phyloP scores from a whole-genome alignment of 2,888 invertebrate genomes.

The Volucella inflata region DNA sequence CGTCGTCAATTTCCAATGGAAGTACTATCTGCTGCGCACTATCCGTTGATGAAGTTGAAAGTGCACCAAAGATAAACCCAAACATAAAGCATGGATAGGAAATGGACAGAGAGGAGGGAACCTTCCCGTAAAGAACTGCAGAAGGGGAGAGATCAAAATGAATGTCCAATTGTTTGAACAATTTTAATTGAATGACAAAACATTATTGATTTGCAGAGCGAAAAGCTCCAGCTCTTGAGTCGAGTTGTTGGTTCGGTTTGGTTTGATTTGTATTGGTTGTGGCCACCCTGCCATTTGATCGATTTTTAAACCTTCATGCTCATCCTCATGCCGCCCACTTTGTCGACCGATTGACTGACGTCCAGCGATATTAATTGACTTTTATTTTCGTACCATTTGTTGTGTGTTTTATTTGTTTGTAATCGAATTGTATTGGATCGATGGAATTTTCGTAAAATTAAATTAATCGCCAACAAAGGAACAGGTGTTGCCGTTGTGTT shows the following conservation, averaged over 20 bases:
- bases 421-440: slow-evolving; percentile 24
- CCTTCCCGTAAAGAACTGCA: neutral
- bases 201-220: slow-evolving; percentile 59
- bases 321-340: neutral
- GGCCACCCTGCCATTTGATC: slow-evolving; percentile 35
- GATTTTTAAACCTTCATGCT: slow-evolving; percentile 8
- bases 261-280: slow-evolving; percentile 6
- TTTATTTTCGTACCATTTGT: slow-evolving; percentile 25
- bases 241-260: neutral
- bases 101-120: neutral
- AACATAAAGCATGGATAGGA: neutral
- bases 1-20: slow-evolving; percentile 40
- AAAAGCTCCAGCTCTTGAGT: neutral
- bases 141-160: slow-evolving; percentile 28
- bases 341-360: neutral
- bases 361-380: slow-evolving; percentile 56
- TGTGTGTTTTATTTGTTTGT: neutral
- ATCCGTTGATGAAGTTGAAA: no score
- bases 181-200: slow-evolving; percentile 74
- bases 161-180: slow-evolving; percentile 73
- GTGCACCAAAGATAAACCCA: neutral
- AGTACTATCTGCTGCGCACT: neutral
- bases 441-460: slow-evolving; percentile 32
- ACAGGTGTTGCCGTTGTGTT: slow-evolving; percentile 43
- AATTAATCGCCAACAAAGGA: slow-evolving; percentile 26